Conservation (phyloP, 30 jellyfish, hydroid and myxozoan genomes). For the Clytia hemisphaerica region DNA sequence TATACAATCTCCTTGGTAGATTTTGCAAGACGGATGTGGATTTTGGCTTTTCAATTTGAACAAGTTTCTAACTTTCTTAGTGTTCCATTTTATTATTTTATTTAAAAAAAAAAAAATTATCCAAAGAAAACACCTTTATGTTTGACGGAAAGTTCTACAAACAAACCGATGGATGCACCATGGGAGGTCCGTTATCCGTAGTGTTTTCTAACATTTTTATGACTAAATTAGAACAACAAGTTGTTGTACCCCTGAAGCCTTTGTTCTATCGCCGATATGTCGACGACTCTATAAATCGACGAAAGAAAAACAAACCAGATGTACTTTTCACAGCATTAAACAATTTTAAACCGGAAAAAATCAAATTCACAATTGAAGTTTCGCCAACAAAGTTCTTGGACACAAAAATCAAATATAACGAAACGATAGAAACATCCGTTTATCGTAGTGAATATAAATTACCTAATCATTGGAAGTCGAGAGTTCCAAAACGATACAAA, state of each 20-base stretch:
- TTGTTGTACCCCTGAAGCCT: slow-evolving; percentile 13
- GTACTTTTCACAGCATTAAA: slow-evolving; percentile 5
- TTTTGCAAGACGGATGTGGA: too few species aligned
- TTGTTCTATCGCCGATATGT: slow-evolving; percentile 4
- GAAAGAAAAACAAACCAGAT: neutral
- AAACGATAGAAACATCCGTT: too few species aligned
- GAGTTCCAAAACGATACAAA: too few species aligned
- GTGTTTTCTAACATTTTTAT: slow-evolving; percentile 9
- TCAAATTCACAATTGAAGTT: slow-evolving; percentile 18
- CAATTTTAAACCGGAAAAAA: neutral
- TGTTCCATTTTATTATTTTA: too few species aligned
- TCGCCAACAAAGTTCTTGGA: slow-evolving; percentile 6
- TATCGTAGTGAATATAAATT: too few species aligned
- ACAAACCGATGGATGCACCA: too few species aligned
- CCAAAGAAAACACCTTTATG: neutral
- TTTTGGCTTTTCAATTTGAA: too few species aligned
- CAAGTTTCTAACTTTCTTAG: too few species aligned
- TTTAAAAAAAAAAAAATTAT: neutral
- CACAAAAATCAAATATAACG: neutral
- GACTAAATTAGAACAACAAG: slow-evolving; percentile 11
- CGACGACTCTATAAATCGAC: slow-evolving; percentile 2
- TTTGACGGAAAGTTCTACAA: too few species aligned
- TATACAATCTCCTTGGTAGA: too few species aligned
- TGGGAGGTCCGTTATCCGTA: too few species aligned
- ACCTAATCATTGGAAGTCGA: too few species aligned